Evolutionary conservation across 2,888 invertebrate genomes (phyloP), one percentile per base, ranked within the genome.

Genomic region (Drosophila quinaria): DNA sequence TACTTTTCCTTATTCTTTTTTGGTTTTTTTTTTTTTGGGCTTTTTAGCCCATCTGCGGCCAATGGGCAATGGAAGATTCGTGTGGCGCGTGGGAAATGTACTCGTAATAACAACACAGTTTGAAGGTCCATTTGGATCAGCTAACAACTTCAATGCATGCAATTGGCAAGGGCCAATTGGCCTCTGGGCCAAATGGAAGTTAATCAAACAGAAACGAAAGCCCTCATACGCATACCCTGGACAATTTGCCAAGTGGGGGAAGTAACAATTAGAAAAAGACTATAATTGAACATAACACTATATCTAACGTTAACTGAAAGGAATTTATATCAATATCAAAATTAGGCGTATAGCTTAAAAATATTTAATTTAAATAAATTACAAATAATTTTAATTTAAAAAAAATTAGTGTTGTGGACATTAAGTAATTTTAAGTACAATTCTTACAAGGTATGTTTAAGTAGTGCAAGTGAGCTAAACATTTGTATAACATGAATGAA

Each of bases 61-160:
- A 58, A 35, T 47, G 58, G 35, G 22, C 22, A 46, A 25, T 10
- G 55, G 10, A 6, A 44, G 19, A 42, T 44, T 42, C 17, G 19
- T 19, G 19, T 22, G 56, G 63, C 44, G 49, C 61, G 61, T 52
- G 35, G 63, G n/a, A 51, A 64, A 68, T 54, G 74, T 73, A 25
- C 6, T 29, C 8, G 29, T 29, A 73, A 73, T 73, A 74, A 73
- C 39, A 74, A 73, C 39, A 68, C 41, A 42, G 46, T 17, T 41
- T 46, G 37, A 59, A 70, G 71, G 54, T 29, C 41, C 41, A 46
- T 29, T 60, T 46, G 51, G 72, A 60, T 65, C 62, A 59, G 56
- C 33, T 33, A 33, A 61, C 42, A 62, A 51, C 31, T 47, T 15
- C 46, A 46, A 15, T 13, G 35, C 51, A 11, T 72, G 60, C 44